These are phyloP conservation scores for Anthopleura xanthogrammica DNA, from an alignment of 92 coral and sea anemone species.

Conservation along the genomic window DNA sequence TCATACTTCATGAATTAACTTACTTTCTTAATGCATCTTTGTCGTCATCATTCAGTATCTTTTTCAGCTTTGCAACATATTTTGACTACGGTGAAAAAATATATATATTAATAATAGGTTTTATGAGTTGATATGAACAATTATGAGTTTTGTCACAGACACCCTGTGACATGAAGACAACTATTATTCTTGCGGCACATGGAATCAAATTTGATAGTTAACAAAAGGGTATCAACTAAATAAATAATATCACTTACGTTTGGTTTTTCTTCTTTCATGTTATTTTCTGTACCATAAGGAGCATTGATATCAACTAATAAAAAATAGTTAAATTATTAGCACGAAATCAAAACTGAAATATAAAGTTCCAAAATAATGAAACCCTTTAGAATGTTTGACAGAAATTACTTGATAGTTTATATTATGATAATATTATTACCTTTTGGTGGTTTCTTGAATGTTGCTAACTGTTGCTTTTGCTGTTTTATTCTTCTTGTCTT, in stretches of 20 bases:
- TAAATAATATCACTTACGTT: conserved; percentile 41
- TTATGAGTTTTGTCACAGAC: neutral
- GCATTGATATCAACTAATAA: conserved; percentile 75
- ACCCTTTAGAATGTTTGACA: too few relatives aligned
- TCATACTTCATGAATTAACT: neutral
- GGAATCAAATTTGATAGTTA: too few relatives aligned
- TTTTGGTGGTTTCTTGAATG: conserved; percentile 54
- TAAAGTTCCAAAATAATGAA: neutral
- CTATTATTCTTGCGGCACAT: too few relatives aligned
- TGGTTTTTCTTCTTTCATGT: conserved; percentile 69
- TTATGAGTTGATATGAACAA: neutral
- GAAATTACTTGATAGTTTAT: neutral
- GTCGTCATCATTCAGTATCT: conserved; percentile 68
- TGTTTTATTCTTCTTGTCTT: conserved; percentile 69
- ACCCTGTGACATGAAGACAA: too few relatives aligned
- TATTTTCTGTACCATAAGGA: conserved; percentile 92
- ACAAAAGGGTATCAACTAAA: too few relatives aligned
- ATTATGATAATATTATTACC: too few relatives aligned
- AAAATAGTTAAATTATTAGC: neutral
- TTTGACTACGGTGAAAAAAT: conserved; percentile 3
- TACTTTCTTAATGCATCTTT: conserved; percentile 72
- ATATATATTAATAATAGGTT: neutral
- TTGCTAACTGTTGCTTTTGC: conserved; percentile 77
- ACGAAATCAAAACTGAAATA: too few relatives aligned
- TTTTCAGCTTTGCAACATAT: conserved; percentile 57